A percentile compares a stretch with the other conserved stretches of the same genome.
Conservation (phyloP, 2,113 vertebrate genomes). For the Otus sunia region DNA sequence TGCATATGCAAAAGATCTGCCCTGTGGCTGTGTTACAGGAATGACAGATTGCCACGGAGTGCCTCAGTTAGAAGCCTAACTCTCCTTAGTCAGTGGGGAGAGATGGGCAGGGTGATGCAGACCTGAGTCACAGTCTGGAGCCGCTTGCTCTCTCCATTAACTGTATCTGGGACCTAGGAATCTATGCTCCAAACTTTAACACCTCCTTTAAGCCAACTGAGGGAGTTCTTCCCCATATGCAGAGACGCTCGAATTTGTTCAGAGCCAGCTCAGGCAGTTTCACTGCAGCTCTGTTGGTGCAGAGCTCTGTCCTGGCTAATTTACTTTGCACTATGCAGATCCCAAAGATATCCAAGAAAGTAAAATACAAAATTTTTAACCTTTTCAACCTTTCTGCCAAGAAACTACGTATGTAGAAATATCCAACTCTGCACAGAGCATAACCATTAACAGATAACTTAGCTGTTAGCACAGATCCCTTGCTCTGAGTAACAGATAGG, state of each 20-base stretch:
- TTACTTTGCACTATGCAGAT: neutral
- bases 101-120: neutral
- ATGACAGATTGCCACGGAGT: accelerated
- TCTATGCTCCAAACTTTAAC: neutral
- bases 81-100: neutral
- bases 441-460: neutral
- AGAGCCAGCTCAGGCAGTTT: neutral
- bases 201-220: neutral
- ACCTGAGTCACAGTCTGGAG: neutral
- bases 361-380: neutral
- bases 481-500: neutral
- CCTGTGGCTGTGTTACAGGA: neutral
- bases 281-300: neutral
- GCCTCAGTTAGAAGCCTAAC: neutral
- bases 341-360: neutral
- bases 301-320: neutral
- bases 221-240: neutral
- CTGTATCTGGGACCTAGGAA: accelerated
- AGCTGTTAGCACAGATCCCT: neutral
- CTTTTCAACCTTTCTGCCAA: neutral
- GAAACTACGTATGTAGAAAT: neutral
- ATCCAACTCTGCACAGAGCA: neutral
- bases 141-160: accelerated
- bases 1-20: neutral
- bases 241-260: neutral